phyloP scores from a whole-genome alignment of 1,140 invertebrate species.

The Drosophila rufa region DNA sequence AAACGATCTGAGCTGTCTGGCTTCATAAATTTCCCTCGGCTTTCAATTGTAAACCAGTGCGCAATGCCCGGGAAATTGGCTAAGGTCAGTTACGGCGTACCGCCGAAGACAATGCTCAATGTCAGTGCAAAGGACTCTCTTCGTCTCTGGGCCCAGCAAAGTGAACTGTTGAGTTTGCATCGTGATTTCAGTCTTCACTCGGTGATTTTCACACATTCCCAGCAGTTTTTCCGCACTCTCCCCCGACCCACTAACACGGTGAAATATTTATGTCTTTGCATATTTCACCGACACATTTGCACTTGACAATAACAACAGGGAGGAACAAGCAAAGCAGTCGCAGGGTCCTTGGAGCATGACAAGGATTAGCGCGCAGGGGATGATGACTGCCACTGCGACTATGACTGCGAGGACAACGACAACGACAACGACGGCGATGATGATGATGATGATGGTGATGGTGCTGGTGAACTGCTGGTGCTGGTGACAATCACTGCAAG shows the following conservation, averaged over 20 bases:
- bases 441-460: constrained; percentile 54
- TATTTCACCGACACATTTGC: constrained; percentile 79
- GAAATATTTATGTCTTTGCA: constrained; percentile 82
- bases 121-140: constrained; percentile 13
- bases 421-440: constrained; percentile 33
- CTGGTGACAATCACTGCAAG: constrained; percentile 67
- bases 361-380: constrained; percentile 68
- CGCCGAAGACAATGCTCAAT: constrained; percentile 23
- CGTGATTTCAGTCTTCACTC: constrained; percentile 36
- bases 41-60: constrained; percentile 36
- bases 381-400: constrained; percentile 8
- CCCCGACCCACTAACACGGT: constrained; percentile 33
- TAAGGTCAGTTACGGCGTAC: constrained; percentile 60
- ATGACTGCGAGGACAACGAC: constrained; percentile 11
- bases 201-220: constrained; percentile 60
- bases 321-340: constrained; percentile 53
- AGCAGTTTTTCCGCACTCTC: constrained; percentile 53
- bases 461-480: constrained; percentile 55
- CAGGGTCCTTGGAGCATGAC: constrained; percentile 43
- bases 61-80: constrained; percentile 59
- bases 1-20: constrained; percentile 18
- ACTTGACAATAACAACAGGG: constrained; percentile 79
- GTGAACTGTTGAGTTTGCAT: constrained; percentile 27
- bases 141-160: not conserved
- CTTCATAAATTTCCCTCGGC: constrained; percentile 28